Conservation (phyloP, 1,140 invertebrate species). For the honey bee (Apis mellifera) region DNA sequence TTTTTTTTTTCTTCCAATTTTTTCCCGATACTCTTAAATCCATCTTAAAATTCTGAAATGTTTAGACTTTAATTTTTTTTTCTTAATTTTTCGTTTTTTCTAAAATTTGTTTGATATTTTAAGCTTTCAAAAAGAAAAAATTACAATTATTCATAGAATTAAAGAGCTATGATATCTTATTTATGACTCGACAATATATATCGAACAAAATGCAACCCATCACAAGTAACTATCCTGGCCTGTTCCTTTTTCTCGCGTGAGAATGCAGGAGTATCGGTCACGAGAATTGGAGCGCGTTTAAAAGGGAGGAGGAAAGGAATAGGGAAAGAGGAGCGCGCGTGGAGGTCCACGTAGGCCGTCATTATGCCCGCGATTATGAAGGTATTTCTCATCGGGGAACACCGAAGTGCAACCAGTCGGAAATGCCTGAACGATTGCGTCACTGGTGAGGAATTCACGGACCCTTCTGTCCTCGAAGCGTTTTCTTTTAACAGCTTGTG, state of each 20-base stretch:
- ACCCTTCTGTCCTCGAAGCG: conserved; percentile 60
- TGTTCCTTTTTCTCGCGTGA: not conserved
- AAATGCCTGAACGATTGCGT: conserved; percentile 78
- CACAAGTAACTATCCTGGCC: not conserved
- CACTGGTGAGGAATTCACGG: conserved; percentile 77
- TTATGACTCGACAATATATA: too few relatives aligned
- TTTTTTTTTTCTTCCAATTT: too few relatives aligned
- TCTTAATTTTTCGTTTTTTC: too few relatives aligned
- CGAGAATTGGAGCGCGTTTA: not conserved
- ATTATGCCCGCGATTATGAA: conserved; percentile 65
- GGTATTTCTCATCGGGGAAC: conserved; percentile 49
- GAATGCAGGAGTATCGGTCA: not conserved
- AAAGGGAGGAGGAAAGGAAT: conserved; percentile 2
- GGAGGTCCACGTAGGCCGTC: conserved; percentile 14
- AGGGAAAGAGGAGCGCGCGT: not conserved
- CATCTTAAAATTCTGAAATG: too few relatives aligned
- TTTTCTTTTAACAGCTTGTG: conserved; percentile 50
- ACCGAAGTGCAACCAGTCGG: conserved; percentile 75
- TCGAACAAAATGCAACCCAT: not conserved
- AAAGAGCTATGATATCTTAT: too few relatives aligned
- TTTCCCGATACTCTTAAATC: too few relatives aligned
- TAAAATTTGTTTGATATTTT: too few relatives aligned
- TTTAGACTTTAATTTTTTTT: too few relatives aligned
- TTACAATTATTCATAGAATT: too few relatives aligned
- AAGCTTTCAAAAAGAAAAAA: too few relatives aligned